phyloP scores from a whole-genome alignment of 2,888 invertebrate genomes.

The Pristionchus arcanus region DNA sequence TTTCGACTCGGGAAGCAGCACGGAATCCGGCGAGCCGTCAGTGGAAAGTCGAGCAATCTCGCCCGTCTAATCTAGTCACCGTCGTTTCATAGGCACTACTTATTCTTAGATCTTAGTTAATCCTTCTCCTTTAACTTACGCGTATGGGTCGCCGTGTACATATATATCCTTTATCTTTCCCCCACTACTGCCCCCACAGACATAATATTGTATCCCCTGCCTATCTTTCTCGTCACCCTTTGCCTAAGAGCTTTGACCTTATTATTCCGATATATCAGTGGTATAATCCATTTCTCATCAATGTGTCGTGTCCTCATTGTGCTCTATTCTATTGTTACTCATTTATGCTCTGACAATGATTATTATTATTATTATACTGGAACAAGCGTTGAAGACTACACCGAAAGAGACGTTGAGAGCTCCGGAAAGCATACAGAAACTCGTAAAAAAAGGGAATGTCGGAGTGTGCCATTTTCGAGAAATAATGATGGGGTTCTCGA shows the following conservation, averaged over 20 bases:
- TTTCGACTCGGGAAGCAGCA: constrained; percentile 37
- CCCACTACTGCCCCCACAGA: not conserved
- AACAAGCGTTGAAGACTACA: not conserved
- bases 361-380: not conserved
- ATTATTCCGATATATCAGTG: not conserved
- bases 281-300: constrained; percentile 22
- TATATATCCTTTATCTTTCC: not conserved
- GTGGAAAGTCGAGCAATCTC: constrained; percentile 24
- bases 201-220: not conserved
- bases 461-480: not conserved
- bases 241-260: constrained; percentile 24
- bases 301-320: constrained; percentile 8
- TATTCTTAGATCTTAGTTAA: not conserved
- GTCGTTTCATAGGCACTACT: not conserved
- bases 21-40: not conserved
- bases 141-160: constrained; percentile 53
- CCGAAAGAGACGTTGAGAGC: not conserved
- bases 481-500: not conserved
- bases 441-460: not conserved
- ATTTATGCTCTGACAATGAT: constrained; percentile 26
- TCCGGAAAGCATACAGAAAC: not conserved
- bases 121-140: constrained; percentile 32
- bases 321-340: not conserved
- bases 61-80: constrained; percentile 28
- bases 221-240: constrained; percentile 18